These are phyloP conservation scores for Nemopilema nomurai DNA, from an alignment of 30 jellyfish, hydroid and myxozoan species.

Conservation along the genomic window DNA sequence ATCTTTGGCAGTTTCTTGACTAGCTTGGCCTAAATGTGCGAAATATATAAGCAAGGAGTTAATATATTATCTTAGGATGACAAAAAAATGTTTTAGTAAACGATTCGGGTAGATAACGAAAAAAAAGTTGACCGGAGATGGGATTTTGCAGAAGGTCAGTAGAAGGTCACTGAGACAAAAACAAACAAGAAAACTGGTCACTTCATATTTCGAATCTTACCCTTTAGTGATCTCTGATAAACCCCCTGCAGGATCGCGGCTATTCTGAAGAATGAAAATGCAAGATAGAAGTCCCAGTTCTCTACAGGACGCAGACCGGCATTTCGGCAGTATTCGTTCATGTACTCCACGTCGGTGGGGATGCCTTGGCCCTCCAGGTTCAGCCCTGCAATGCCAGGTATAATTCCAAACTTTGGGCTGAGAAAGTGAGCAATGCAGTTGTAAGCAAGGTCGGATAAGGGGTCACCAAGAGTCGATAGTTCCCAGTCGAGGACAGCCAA, in stretches of 20 bases:
- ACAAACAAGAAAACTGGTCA: not conserved
- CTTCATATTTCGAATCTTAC: not conserved
- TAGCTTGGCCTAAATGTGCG: conserved; percentile 91
- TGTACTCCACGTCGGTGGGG: conserved; percentile 77
- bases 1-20: conserved; percentile 85
- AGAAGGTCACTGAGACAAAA: not conserved
- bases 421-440: conserved; percentile 66
- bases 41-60: not conserved
- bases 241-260: conserved; percentile 96
- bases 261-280: conserved; percentile 88
- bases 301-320: conserved; percentile 71
- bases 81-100: no score
- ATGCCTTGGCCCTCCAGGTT: conserved; percentile 71
- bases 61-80: not conserved
- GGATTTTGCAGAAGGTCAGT: no score
- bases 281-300: conserved; percentile 86
- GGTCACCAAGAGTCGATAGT: conserved; percentile 93
- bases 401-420: conserved; percentile 63
- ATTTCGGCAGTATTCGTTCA: conserved; percentile 66
- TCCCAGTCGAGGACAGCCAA: conserved; percentile 96
- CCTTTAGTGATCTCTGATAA: conserved; percentile 77
- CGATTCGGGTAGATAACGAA: no score
- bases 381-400: conserved; percentile 76
- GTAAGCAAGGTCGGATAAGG: conserved; percentile 91
- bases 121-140: no score